Conservation (phyloP, 2,797 vertebrate species). For the Loris lydekkerianus region DNA sequence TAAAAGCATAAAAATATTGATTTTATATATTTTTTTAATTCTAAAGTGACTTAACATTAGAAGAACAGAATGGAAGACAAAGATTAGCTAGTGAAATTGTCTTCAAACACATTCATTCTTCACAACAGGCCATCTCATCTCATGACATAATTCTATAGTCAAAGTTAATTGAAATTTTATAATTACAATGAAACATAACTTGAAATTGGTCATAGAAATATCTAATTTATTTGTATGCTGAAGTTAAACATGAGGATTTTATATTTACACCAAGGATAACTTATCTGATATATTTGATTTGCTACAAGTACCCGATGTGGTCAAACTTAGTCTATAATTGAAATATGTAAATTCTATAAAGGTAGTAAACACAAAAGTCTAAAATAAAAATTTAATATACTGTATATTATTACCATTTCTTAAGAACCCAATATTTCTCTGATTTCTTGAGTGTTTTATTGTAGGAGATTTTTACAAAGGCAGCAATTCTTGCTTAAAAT, state of each 20-base stretch:
- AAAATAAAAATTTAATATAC: neutral
- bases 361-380: neutral
- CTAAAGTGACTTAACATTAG: slow-evolving; percentile 52
- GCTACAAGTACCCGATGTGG: neutral
- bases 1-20: neutral
- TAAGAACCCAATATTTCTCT: neutral
- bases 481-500: neutral
- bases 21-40: neutral
- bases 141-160: neutral
- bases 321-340: slow-evolving; percentile 5
- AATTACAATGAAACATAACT: neutral
- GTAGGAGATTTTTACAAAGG: neutral
- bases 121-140: neutral
- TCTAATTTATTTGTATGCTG: neutral
- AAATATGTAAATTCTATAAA: neutral
- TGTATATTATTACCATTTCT: neutral
- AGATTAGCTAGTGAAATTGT: neutral
- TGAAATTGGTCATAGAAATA: neutral
- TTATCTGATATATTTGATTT: slow-evolving; percentile 26
- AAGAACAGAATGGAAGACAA: slow-evolving; percentile 24
- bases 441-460: neutral
- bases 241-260: neutral
- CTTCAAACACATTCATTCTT: neutral
- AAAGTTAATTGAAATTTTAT: neutral
- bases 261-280: slow-evolving; percentile 29